Evolutionary conservation across 2,888 invertebrate species (phyloP), one percentile per base, ranked within the genome.

Genomic region (Drosophila birchii): DNA sequence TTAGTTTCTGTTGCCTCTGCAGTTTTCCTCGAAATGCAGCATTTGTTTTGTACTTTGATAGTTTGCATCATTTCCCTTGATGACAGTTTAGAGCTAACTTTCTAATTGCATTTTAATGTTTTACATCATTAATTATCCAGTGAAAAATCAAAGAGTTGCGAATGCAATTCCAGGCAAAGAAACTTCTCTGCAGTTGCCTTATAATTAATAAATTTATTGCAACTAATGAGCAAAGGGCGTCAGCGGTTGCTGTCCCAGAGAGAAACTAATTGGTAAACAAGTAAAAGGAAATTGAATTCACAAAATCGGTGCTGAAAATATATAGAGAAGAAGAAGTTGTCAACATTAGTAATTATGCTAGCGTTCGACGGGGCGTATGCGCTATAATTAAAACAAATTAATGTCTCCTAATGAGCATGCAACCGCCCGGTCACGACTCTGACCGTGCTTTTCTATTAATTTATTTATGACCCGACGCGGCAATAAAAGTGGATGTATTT

Each of bases 381-480:
- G 44, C 47, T 58, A 71, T 75, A 69, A 72, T 55, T 64, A 56
- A 74, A 71, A 69, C 72, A 79, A 86, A 79, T 80, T 79, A 82
- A 66, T 56, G 45, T 47, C 61, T 53, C 29, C 70, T 78, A 79
- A 86, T 79, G 72, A 83, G 79, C 61, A 56, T 45, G 66, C 51
- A 54, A 57, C 47, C 53, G 54, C 0, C 12, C 41, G 14, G 32
- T 16, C 51, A 20, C 34, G 51, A 34, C 34, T 12, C 56, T 34
- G 41, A 39, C 39, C 66, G 18, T 55, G 44, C 60, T 43, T 53
- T 39, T 45, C 51, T 26, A 51, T 68, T 81, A 78, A 87, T 74
- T 79, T 79, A 85, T 87, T 85, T 81, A 85, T 78, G 59, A 49
- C 54, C 63, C 45, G 34, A 18, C 41, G n/a, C 36, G 20, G 53